phyloP scores from a whole-genome alignment of 2,113 vertebrate genomes.

The Seriola quinqueradiata region DNA sequence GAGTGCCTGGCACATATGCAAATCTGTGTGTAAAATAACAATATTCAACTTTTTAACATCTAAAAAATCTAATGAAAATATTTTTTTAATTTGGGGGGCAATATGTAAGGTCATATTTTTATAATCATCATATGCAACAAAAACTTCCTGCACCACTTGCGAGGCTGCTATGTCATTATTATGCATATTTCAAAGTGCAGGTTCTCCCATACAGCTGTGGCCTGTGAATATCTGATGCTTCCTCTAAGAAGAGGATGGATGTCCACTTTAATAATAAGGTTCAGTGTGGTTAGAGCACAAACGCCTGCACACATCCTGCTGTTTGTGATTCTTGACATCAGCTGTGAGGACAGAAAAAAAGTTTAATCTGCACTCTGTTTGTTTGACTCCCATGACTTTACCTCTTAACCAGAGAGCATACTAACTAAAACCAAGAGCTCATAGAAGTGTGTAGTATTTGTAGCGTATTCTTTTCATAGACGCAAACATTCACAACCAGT shows the following conservation, averaged over 20 bases:
- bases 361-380: background rate
- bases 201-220: background rate
- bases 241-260: background rate
- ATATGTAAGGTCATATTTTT: too few species aligned
- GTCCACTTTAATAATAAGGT: conserved; percentile 20
- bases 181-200: background rate
- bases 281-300: conserved; percentile 12
- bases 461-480: background rate
- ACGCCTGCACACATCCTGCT: conserved; percentile 26
- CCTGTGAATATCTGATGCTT: conserved; percentile 12
- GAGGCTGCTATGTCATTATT: conserved; percentile 21
- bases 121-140: background rate
- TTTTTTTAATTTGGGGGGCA: too few species aligned
- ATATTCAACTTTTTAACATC: too few species aligned
- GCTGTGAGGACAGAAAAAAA: background rate
- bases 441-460: background rate
- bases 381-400: background rate
- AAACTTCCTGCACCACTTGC: background rate
- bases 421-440: background rate
- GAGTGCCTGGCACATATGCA: background rate
- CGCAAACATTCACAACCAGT: background rate
- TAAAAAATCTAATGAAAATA: too few species aligned
- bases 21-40: too few species aligned
- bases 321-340: conserved; percentile 29
- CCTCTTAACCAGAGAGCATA: background rate